Evolutionary conservation across 1,140 invertebrate species (phyloP).

Genomic region (Callitettix versicolor): DNA sequence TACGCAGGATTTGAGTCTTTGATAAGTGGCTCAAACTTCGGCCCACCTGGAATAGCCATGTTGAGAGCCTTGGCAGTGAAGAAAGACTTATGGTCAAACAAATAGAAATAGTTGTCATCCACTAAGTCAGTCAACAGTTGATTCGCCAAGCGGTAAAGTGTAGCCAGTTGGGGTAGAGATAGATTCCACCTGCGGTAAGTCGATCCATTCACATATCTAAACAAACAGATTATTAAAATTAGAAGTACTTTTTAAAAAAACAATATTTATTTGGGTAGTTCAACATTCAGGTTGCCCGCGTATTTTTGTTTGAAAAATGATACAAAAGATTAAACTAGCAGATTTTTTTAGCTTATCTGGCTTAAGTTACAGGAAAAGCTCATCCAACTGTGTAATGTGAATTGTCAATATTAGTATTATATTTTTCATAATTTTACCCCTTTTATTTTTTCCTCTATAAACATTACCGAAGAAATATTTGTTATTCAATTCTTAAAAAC

Average conservation of each 20-base stretch:
- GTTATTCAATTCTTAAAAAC: no score
- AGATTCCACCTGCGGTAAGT: constrained; percentile 96
- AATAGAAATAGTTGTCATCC: constrained; percentile 97
- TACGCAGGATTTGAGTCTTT: constrained; percentile 90
- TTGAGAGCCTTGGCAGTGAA: constrained; percentile 99
- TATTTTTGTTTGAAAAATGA: no score
- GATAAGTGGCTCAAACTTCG: constrained; percentile 98
- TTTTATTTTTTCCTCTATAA: no score
- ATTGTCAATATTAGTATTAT: no score
- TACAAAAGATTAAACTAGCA: no score
- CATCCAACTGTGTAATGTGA: no score
- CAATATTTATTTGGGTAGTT: not conserved
- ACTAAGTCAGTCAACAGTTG: constrained; percentile 97
- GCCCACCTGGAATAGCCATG: constrained; percentile 99
- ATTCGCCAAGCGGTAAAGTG: constrained; percentile 92
- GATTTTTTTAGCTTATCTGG: no score
- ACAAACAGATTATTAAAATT: constrained; percentile 19
- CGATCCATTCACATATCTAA: constrained; percentile 89
- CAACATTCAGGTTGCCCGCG: no score
- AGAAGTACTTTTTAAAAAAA: no score
- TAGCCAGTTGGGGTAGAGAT: constrained; percentile 91
- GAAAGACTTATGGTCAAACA: constrained; percentile 98
- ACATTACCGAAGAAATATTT: no score
- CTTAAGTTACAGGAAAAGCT: no score
- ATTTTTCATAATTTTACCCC: no score